Conservation (phyloP, 2,797 vertebrate species). For the Protonibea diacanthus region DNA sequence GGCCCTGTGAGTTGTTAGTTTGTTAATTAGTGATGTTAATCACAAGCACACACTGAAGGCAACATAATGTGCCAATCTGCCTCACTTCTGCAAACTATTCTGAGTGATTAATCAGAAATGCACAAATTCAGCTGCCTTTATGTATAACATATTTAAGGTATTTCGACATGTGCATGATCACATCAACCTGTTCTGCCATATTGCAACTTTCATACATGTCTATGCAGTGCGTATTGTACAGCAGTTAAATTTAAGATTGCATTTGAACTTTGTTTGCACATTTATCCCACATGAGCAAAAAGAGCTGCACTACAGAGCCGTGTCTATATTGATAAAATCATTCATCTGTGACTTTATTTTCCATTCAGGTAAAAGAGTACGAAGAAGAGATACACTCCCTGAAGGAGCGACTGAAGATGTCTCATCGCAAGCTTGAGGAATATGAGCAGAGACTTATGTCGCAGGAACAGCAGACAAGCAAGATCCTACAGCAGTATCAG, state of each 20-base stretch:
- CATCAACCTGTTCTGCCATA: not conserved
- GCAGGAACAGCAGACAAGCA: conserved; percentile 95
- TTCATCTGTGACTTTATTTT: conserved; percentile 18
- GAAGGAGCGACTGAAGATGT: conserved; percentile 97
- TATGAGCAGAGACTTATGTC: conserved; percentile 92
- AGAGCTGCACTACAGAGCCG: not conserved
- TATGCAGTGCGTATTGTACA: not conserved
- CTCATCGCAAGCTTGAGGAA: conserved; percentile 97
- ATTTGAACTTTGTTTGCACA: conserved; percentile 22
- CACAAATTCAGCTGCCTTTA: too few relatives aligned
- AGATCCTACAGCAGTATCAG: conserved; percentile 97
- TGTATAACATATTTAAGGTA: not conserved
- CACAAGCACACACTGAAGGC: not conserved
- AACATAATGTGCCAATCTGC: not conserved
- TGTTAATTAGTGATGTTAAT: not conserved
- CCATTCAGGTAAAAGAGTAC: conserved; percentile 92
- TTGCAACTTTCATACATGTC: not conserved
- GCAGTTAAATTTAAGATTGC: not conserved
- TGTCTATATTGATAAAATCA: not conserved
- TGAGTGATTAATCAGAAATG: not conserved
- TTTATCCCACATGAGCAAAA: not conserved
- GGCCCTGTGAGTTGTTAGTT: not conserved
- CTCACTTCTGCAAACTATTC: not conserved
- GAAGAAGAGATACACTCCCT: conserved; percentile 97
- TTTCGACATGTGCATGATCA: not conserved